Conservation (phyloP, 1,140 invertebrate species). For the Neodiprion virginianus region DNA sequence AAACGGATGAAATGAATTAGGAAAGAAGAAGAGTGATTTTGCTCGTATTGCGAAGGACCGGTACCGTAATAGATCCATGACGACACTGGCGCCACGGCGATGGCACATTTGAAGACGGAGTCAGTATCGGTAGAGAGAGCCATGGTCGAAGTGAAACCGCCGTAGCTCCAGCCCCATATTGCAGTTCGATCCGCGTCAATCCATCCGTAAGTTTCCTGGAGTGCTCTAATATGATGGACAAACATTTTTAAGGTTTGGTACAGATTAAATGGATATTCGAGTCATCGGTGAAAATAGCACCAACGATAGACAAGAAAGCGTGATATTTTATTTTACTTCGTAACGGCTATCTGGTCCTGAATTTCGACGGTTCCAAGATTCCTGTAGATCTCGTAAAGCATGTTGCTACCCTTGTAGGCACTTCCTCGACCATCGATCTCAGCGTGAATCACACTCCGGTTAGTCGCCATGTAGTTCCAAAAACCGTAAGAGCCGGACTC, state of each 20-base stretch:
- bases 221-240: constrained; percentile 53
- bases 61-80: constrained; percentile 89
- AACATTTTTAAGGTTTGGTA: constrained; percentile 11
- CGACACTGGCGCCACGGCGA: constrained; percentile 76
- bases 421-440: constrained; percentile 72
- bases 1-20: neutral
- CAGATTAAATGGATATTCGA: neutral
- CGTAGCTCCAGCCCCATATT: constrained; percentile 80
- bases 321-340: constrained; percentile 57
- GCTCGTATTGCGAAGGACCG: constrained; percentile 10
- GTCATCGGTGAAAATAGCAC: neutral
- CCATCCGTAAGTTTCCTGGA: constrained; percentile 69
- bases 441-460: constrained; percentile 66
- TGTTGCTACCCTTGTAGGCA: constrained; percentile 66
- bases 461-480: constrained; percentile 67
- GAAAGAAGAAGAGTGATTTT: neutral
- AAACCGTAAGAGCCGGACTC: constrained; percentile 63
- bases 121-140: constrained; percentile 61
- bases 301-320: neutral
- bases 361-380: constrained; percentile 69
- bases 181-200: constrained; percentile 74
- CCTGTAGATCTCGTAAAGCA: constrained; percentile 65
- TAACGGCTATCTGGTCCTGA: constrained; percentile 69
- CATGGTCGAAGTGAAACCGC: constrained; percentile 63
- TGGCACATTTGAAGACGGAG: constrained; percentile 67